Evolutionary conservation across 2,113 vertebrate genomes (phyloP).

Genomic region (Hystrix cristata): DNA sequence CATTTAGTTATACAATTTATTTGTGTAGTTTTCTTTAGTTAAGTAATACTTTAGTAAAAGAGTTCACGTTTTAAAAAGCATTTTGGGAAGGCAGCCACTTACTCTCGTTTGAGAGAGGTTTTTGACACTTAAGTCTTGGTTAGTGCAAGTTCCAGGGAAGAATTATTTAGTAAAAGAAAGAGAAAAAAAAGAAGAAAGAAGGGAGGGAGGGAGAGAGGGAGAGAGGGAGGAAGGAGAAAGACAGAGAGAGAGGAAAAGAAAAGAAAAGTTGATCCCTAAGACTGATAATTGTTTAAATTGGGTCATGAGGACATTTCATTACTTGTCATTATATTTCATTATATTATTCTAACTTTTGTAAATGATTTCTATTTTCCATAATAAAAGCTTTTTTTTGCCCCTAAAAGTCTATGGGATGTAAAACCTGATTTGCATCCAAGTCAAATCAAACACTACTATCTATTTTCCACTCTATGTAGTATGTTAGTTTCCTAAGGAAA

Average conservation of each 20-base stretch:
- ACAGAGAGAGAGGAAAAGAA: background rate
- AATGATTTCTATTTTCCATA: conserved; percentile 11
- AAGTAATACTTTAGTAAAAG: background rate
- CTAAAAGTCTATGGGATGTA: background rate
- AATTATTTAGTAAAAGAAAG: background rate
- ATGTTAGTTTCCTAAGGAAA: background rate
- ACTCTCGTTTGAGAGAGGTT: background rate
- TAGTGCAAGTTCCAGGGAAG: background rate
- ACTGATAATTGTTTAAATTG: background rate
- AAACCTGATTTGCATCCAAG: background rate
- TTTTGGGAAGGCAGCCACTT: background rate
- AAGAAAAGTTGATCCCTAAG: background rate
- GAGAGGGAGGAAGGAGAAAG: background rate
- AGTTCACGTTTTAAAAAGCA: background rate
- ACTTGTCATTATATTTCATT: background rate
- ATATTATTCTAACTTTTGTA: conserved; percentile 41
- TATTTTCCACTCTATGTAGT: background rate
- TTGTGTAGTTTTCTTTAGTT: background rate
- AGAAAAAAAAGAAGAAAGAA: background rate
- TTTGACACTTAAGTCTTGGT: background rate
- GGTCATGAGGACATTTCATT: background rate
- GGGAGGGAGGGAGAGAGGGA: background rate
- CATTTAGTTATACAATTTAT: background rate
- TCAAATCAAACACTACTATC: background rate
- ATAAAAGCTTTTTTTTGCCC: background rate